Conservation (phyloP, 1,140 invertebrate species). For the Penaeus chinensis region DNA sequence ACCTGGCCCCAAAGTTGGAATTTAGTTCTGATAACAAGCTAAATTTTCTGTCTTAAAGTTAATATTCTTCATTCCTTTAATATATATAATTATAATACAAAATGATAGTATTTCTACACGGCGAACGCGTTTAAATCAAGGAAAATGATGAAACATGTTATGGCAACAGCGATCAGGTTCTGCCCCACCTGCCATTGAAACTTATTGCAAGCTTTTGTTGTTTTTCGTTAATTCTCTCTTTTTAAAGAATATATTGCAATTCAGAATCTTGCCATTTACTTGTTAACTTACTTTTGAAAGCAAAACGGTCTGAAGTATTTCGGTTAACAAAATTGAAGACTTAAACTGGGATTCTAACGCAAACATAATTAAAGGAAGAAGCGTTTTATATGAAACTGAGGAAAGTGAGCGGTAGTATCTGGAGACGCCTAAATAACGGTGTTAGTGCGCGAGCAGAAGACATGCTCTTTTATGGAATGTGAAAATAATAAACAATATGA, state of each 20-base stretch:
- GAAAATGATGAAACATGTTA: not conserved
- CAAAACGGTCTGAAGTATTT: too few species aligned
- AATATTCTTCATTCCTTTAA: not conserved
- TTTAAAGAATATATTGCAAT: not conserved
- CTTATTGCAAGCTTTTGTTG: not conserved
- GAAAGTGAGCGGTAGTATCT: conserved; percentile 15
- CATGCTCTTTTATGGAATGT: conserved; percentile 19
- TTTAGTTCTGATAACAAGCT: too few species aligned
- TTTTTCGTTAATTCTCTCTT: conserved; percentile 17
- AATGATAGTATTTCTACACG: too few species aligned
- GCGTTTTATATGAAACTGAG: not conserved
- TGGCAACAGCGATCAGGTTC: conserved; percentile 39
- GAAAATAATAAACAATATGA: conserved; percentile 2
- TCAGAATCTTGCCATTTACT: not conserved
- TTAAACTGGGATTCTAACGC: not conserved
- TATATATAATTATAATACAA: not conserved
- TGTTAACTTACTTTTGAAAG: too few species aligned
- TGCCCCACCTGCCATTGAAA: conserved; percentile 49
- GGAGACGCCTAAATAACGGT: conserved; percentile 37
- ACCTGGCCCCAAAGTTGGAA: too few species aligned
- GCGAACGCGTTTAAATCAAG: not conserved
- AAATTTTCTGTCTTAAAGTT: too few species aligned
- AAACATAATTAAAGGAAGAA: not conserved
- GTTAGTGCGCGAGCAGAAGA: conserved; percentile 9
- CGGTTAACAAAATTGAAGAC: too few species aligned